Evolutionary conservation across 92 coral and sea anemone species (phyloP), one percentile per base, ranked within the genome.

Genomic region (Parazoanthus atlanticus): DNA sequence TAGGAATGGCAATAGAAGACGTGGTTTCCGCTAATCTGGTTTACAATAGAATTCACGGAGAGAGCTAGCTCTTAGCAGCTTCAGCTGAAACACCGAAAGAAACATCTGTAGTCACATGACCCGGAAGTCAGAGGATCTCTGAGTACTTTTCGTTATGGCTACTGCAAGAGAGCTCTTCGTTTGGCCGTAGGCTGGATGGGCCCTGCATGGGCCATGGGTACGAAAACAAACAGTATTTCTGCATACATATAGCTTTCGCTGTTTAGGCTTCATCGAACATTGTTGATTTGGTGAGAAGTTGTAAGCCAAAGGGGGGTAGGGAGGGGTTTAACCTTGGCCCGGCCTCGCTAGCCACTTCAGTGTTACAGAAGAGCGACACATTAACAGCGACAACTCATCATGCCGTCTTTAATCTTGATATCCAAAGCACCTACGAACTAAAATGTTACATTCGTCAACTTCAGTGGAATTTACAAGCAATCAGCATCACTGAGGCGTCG

Each of bases 1-100:
- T 78, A 96, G 98, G 98, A 23, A 88, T 96, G 93, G 98, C 98
- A 11, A 91, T 93, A 17, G 96, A 95, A 81, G 98, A 95, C 81
- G 98, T 91, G 0, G 95, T 96, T 19, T 56, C 98, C 43, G 91
- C 98, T 15, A 94, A 93, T 67, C 93, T 94, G 32, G 95, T 94
- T 61, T 90, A 84, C 36, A 90, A 85, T 11, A 92, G 91, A 71
- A 71, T 29, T 71, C 76, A 28, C 76, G 76, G 7, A 71, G 19
- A 29, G 38, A 71, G 38, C 19, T 28, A 30, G 8, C n/a, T 15
- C n/a, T 28, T 71, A 28, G 19, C 21, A 71, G 21, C 74, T 67
- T 67, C 12, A 23, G 1, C 30, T 23, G 28, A 67, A 23, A 10
- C 73, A 21, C 26, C 28, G 73, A 23, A 67, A 26, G 52, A 43